Evolutionary conservation across 2,113 vertebrate genomes (phyloP).

Genomic region (Chloropsis hardwickii): DNA sequence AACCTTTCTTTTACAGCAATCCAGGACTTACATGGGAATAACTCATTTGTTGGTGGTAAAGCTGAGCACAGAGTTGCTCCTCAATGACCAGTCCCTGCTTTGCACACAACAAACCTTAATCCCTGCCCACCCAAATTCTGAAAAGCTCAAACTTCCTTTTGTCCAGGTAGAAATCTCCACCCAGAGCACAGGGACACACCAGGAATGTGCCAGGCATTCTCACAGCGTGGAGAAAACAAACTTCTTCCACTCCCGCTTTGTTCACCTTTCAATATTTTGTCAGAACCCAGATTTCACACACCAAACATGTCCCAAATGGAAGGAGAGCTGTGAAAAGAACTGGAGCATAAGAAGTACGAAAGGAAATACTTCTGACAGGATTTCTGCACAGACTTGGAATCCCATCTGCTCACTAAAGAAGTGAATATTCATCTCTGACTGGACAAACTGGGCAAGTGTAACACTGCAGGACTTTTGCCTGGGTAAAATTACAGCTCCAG

Average conservation of each 20-base stretch:
- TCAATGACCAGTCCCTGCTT: not conserved
- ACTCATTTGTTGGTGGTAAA: not conserved
- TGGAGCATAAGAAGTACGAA: not conserved
- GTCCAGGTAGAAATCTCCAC: not conserved
- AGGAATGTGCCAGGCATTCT: not conserved
- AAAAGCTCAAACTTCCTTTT: not conserved
- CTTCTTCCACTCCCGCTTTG: not conserved
- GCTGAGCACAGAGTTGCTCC: not conserved
- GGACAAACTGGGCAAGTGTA: not conserved
- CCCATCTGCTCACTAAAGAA: not conserved
- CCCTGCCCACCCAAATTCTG: not conserved
- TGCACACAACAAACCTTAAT: not conserved
- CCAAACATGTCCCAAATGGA: not conserved
- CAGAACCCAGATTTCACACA: not conserved
- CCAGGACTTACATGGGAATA: accelerated
- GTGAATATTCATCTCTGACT: not conserved
- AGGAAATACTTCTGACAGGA: not conserved
- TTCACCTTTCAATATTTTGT: slow-evolving; percentile 16
- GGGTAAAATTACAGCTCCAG: not conserved
- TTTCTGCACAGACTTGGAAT: not conserved
- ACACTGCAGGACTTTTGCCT: not conserved
- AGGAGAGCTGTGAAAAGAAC: not conserved
- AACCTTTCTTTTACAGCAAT: not conserved
- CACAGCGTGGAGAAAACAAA: not conserved
- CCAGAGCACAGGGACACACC: not conserved